Percentiles rank a stretch among this genome's conserved stretches.
phyloP scores from a whole-genome alignment of 2,113 vertebrate species.

The Callipepla squamata region DNA sequence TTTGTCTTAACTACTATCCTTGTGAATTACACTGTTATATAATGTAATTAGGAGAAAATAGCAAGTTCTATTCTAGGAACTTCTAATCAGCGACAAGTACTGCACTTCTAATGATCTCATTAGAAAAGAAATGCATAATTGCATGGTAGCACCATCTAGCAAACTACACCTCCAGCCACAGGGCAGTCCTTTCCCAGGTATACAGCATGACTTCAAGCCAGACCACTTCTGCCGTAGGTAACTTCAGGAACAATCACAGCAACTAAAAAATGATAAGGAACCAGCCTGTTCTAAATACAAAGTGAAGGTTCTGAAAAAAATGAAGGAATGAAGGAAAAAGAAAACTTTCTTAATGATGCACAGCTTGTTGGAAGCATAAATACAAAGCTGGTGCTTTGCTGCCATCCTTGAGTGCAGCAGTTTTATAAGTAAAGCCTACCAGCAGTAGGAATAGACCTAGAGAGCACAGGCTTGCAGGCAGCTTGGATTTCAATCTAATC shows the following conservation, averaged over 20 bases:
- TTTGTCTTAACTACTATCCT: conserved; percentile 71
- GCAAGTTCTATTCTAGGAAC: conserved; percentile 75
- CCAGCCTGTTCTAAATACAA: neutral
- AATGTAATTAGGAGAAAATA: conserved; percentile 74
- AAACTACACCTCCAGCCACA: conserved; percentile 49
- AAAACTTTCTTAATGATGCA: neutral
- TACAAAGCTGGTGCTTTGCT: neutral
- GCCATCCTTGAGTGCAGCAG: neutral
- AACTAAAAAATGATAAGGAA: neutral
- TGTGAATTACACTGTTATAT: conserved; percentile 71
- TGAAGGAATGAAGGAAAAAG: neutral
- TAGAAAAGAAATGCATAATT: conserved; percentile 71
- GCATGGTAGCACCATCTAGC: conserved; percentile 22
- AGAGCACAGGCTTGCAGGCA: neutral
- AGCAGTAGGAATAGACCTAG: neutral
- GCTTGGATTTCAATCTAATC: neutral
- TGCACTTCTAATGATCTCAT: conserved; percentile 68
- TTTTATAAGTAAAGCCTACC: neutral
- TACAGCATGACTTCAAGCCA: neutral
- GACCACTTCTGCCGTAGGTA: neutral
- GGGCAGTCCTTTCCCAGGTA: neutral
- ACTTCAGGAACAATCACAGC: neutral
- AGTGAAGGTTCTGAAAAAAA: neutral
- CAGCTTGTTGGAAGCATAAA: neutral
- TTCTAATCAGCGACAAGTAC: conserved; percentile 72